These are phyloP conservation scores for Agonopterix arenella DNA, from an alignment of 2,888 invertebrate genomes.

Conservation along the genomic window DNA sequence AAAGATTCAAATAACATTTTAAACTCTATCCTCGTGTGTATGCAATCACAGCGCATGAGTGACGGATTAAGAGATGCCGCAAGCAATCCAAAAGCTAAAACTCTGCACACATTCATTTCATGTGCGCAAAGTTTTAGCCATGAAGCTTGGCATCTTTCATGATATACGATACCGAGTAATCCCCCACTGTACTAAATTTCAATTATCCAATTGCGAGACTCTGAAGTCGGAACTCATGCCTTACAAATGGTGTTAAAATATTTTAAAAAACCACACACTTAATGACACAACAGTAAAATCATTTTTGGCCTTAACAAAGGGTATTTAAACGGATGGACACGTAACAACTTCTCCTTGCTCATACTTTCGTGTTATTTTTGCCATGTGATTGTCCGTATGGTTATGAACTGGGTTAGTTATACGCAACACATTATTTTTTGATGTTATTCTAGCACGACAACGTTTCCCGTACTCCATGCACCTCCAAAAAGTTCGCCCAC, in stretches of 20 bases:
- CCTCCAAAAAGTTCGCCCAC: slow-evolving; percentile 69
- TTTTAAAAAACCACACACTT: neutral
- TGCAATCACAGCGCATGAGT: neutral
- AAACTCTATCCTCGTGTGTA: neutral
- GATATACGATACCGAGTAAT: too few species aligned
- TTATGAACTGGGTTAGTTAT: slow-evolving; percentile 69
- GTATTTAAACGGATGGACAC: slow-evolving; percentile 55
- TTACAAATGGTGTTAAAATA: too few species aligned
- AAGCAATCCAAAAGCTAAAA: too few species aligned
- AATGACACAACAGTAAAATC: neutral
- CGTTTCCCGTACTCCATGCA: slow-evolving; percentile 71
- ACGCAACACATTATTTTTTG: slow-evolving; percentile 61
- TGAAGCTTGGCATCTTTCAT: too few species aligned
- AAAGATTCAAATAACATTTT: too few species aligned
- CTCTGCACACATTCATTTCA: too few species aligned
- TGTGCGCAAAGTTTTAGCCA: too few species aligned
- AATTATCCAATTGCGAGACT: too few species aligned
- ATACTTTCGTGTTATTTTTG: slow-evolving; percentile 61
- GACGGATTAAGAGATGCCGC: too few species aligned
- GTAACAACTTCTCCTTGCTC: slow-evolving; percentile 66
- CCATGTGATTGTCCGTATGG: slow-evolving; percentile 57
- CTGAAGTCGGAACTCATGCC: too few species aligned
- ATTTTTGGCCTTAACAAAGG: too few species aligned
- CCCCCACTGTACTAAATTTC: too few species aligned
- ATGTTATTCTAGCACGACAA: slow-evolving; percentile 68